Conservation (phyloP, 2,888 invertebrate genomes). For the Brassicogethes aeneus region DNA sequence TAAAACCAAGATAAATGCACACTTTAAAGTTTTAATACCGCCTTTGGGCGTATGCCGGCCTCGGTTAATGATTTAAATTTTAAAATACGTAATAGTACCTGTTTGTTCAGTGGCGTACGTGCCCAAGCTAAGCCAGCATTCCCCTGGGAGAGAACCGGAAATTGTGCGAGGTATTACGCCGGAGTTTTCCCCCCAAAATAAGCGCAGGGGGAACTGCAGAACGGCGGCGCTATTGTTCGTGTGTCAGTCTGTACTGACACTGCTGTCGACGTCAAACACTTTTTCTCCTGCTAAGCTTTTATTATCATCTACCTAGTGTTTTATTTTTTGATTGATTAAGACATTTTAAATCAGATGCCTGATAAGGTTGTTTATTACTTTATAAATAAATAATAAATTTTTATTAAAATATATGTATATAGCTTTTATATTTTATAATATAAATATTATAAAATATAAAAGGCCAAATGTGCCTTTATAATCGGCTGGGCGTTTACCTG, state of each 20-base stretch:
- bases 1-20: background rate
- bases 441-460: no score
- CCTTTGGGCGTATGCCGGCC: constrained; percentile 10
- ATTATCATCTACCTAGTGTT: background rate
- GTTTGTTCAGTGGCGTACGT: constrained; percentile 26
- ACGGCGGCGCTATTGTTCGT: background rate
- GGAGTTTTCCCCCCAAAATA: background rate
- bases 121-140: constrained; percentile 14
- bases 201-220: background rate
- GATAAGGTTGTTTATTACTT: no score
- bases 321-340: background rate
- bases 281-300: background rate
- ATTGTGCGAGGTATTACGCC: background rate
- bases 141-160: background rate
- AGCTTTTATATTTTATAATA: no score
- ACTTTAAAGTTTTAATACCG: constrained; percentile 11
- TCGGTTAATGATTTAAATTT: constrained; percentile 24
- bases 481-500: no score
- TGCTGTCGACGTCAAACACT: background rate
- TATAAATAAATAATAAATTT: no score
- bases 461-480: no score
- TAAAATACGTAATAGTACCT: constrained; percentile 24
- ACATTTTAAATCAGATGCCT: no score
- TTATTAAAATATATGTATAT: no score
- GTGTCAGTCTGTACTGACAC: background rate